Evolutionary conservation across 2,888 invertebrate species (phyloP).

Genomic region (Frankliniella fusca): DNA sequence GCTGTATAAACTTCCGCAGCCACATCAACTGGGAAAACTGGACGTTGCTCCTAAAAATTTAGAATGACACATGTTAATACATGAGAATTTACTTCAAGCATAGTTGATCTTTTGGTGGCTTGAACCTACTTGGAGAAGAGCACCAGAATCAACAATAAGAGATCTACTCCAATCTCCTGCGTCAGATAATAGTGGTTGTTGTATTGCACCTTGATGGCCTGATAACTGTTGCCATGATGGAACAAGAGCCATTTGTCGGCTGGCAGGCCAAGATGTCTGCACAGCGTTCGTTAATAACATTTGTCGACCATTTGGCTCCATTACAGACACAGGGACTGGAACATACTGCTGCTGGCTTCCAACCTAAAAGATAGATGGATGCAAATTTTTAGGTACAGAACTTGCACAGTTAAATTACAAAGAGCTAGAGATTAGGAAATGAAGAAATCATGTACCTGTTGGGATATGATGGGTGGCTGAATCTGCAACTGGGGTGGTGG

Average conservation of each 20-base stretch:
- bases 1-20: conserved; percentile 56
- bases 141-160: conserved; percentile 69
- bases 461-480: conserved; percentile 72
- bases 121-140: conserved; percentile 60
- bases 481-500: conserved; percentile 69
- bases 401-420: not conserved
- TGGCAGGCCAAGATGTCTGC: conserved; percentile 59
- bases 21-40: conserved; percentile 58
- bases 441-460: conserved; percentile 53
- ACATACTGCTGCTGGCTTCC: conserved; percentile 78
- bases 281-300: conserved; percentile 61
- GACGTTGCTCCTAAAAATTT: conserved; percentile 54
- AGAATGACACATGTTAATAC: not conserved
- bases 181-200: conserved; percentile 58
- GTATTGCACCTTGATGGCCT: conserved; percentile 57
- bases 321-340: conserved; percentile 91
- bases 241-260: conserved; percentile 75
- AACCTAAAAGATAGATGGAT: conserved; percentile 34
- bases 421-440: not conserved
- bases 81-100: not conserved
- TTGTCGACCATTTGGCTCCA: conserved; percentile 76
- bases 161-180: conserved; percentile 66
- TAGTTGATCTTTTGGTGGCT: not conserved
- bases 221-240: conserved; percentile 80
- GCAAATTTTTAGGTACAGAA: not conserved